These are phyloP conservation scores for Spondyliosoma cantharus DNA, from an alignment of 2,797 vertebrate species.

Conservation along the genomic window DNA sequence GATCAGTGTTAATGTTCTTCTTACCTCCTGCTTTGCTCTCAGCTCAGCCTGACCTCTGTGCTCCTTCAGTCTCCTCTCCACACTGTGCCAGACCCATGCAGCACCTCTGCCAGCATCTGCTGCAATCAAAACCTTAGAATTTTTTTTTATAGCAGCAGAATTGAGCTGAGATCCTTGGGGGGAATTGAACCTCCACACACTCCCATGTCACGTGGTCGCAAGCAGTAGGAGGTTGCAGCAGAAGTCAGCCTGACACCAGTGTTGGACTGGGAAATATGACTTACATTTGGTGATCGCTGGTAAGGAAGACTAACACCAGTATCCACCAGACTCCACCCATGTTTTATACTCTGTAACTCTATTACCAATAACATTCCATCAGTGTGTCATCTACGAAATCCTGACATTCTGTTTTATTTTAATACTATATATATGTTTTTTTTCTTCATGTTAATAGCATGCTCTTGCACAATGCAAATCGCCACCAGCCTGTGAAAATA, in stretches of 20 bases:
- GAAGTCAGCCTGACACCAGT: conserved; percentile 46
- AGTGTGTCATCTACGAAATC: neutral
- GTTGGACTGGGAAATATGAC: conserved; percentile 46
- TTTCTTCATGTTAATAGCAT: too few relatives aligned
- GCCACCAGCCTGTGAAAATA: neutral
- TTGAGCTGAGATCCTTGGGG: conserved; percentile 83
- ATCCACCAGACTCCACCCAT: neutral
- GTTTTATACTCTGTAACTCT: neutral
- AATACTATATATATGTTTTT: neutral
- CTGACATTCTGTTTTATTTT: neutral
- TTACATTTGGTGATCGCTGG: conserved; percentile 35
- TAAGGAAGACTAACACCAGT: conserved; percentile 9
- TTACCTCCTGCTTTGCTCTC: conserved; percentile 74
- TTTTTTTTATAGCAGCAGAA: conserved; percentile 83
- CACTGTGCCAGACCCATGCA: conserved; percentile 43
- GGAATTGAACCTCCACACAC: conserved; percentile 88
- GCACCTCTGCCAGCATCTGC: conserved; percentile 68
- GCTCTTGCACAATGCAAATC: neutral
- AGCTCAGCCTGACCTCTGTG: conserved; percentile 61
- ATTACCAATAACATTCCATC: neutral
- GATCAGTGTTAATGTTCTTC: conserved; percentile 26
- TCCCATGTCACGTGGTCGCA: conserved; percentile 89
- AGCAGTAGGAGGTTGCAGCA: conserved; percentile 84
- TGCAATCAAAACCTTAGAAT: conserved; percentile 77
- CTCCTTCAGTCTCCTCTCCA: conserved; percentile 55